phyloP scores from a whole-genome alignment of 1,140 invertebrate genomes.

The Pissodes strobi region DNA sequence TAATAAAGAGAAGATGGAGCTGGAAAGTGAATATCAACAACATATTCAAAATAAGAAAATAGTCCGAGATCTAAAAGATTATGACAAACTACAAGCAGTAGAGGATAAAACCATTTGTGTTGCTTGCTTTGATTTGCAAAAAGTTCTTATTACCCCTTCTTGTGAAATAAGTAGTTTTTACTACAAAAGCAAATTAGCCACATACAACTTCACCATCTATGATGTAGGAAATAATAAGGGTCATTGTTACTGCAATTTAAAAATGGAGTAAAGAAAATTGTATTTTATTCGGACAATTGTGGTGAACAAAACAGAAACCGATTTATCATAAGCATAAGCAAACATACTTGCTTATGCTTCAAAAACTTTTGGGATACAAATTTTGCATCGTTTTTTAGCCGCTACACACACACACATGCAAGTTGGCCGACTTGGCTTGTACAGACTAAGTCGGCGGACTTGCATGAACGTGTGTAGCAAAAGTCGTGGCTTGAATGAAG shows the following conservation, averaged over 20 bases:
- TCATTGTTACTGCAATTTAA: not conserved
- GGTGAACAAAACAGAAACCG: not conserved
- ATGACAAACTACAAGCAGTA: not conserved
- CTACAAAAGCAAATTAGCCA: too few species aligned
- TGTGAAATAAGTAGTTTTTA: conserved; percentile 4
- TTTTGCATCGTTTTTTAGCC: not conserved
- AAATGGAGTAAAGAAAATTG: conserved; percentile 1
- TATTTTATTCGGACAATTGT: conserved; percentile 14
- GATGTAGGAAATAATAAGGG: not conserved
- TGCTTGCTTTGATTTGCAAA: not conserved
- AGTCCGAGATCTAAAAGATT: too few species aligned
- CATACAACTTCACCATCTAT: too few species aligned
- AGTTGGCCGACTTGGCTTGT: too few species aligned
- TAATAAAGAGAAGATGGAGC: too few species aligned
- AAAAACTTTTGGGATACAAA: too few species aligned
- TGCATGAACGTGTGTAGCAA: conserved; percentile 8
- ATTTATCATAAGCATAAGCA: too few species aligned
- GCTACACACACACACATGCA: not conserved
- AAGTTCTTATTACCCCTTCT: not conserved
- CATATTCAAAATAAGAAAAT: too few species aligned
- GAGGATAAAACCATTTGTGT: conserved; percentile 9
- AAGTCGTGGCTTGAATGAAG: conserved; percentile 13
- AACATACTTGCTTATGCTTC: too few species aligned
- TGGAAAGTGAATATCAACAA: not conserved
- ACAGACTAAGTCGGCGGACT: conserved; percentile 3